Evolutionary conservation across 2,797 vertebrate species (phyloP).

Genomic region (Alectoris magna): DNA sequence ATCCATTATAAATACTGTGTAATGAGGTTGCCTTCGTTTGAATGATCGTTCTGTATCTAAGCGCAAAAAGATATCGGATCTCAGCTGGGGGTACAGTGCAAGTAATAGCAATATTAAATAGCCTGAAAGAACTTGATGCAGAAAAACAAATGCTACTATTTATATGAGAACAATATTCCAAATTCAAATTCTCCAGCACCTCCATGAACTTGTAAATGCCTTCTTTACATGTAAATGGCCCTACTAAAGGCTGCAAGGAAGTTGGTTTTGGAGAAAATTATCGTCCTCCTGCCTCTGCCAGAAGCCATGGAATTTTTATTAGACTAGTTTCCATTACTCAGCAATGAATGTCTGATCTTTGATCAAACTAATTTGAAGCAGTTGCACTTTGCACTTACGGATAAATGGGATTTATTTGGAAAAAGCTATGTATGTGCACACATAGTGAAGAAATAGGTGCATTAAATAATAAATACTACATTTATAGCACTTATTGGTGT

Average conservation of each 20-base stretch:
- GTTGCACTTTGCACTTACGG: conserved; percentile 62
- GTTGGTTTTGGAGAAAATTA: conserved; percentile 43
- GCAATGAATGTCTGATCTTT: conserved; percentile 67
- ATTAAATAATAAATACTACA: conserved; percentile 70
- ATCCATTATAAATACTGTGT: neutral
- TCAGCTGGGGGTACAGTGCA: neutral
- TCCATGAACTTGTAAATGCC: conserved; percentile 62
- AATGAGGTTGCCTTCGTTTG: neutral
- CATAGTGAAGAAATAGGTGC: conserved; percentile 60
- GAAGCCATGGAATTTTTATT: conserved; percentile 73
- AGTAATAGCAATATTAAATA: neutral
- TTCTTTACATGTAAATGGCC: conserved; percentile 66
- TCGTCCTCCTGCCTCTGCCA: conserved; percentile 10
- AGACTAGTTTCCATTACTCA: conserved; percentile 73
- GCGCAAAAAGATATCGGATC: neutral
- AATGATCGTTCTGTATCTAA: neutral
- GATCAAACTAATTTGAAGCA: conserved; percentile 77
- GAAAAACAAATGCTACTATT: neutral
- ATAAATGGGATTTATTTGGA: conserved; percentile 73
- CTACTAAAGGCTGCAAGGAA: conserved; percentile 28
- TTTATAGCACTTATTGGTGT: conserved; percentile 38
- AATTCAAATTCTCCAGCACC: conserved; percentile 39
- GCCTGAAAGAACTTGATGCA: conserved; percentile 29
- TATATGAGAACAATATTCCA: conserved; percentile 53
- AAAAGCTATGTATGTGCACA: conserved; percentile 49